Evolutionary conservation across 2,888 invertebrate genomes (phyloP).

Genomic region (Limnephilus rhombicus): DNA sequence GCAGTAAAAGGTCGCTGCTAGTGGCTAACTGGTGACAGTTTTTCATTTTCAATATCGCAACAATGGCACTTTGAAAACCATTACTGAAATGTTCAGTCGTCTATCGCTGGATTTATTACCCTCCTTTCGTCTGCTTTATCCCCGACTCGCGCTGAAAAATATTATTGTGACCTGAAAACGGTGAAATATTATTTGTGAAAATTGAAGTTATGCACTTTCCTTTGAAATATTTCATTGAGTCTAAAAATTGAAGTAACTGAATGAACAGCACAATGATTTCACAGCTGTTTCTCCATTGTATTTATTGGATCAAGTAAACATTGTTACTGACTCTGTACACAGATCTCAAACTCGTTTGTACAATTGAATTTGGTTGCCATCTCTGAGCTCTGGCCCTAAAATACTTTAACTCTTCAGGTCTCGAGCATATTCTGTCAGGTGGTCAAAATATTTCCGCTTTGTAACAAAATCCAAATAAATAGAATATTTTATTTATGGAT

Average conservation of each 20-base stretch:
- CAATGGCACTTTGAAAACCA: conserved; percentile 22
- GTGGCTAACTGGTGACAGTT: conserved; percentile 4
- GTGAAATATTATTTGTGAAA: not conserved
- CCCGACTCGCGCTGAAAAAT: conserved; percentile 14
- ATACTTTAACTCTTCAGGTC: too few relatives aligned
- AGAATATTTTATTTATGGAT: too few relatives aligned
- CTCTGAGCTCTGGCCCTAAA: too few relatives aligned
- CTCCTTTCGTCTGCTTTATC: not conserved
- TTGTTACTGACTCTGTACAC: not conserved
- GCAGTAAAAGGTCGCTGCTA: not conserved
- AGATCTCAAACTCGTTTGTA: too few relatives aligned
- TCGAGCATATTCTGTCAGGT: too few relatives aligned
- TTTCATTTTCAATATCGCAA: conserved; percentile 31
- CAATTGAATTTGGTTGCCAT: too few relatives aligned
- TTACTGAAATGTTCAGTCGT: conserved; percentile 30
- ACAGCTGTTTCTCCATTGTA: not conserved
- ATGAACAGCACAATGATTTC: not conserved
- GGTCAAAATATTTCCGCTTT: too few relatives aligned
- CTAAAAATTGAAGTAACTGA: not conserved
- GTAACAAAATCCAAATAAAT: too few relatives aligned
- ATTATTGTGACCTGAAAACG: conserved; percentile 26
- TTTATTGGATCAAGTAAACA: not conserved
- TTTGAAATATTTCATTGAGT: not conserved
- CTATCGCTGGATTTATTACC: conserved; percentile 8
- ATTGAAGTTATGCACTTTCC: not conserved